These are phyloP conservation scores for Elaphurus davidianus DNA, from an alignment of 2,113 vertebrate species.

Conservation along the genomic window DNA sequence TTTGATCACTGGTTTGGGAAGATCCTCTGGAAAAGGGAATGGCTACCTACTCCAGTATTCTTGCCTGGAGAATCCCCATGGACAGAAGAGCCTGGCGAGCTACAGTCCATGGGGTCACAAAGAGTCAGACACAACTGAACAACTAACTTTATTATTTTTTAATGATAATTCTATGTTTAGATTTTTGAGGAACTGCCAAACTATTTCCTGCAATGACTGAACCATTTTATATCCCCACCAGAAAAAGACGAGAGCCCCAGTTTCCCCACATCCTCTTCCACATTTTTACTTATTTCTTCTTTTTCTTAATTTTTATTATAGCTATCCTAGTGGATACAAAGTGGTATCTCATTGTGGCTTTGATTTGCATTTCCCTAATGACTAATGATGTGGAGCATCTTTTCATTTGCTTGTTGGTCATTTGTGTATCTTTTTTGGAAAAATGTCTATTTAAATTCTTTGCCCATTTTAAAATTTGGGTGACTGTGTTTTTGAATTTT, in stretches of 20 bases:
- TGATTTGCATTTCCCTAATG: not conserved
- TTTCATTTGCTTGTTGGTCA: not conserved
- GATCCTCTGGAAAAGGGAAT: not conserved
- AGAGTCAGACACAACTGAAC: not conserved
- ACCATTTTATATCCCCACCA: not conserved
- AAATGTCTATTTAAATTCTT: not conserved
- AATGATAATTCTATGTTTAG: not conserved
- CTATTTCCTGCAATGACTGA: not conserved
- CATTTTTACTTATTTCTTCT: not conserved
- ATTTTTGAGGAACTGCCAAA: not conserved
- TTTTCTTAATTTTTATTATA: not conserved
- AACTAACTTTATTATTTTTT: not conserved
- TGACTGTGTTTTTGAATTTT: not conserved
- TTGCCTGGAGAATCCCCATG: not conserved
- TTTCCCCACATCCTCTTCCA: not conserved
- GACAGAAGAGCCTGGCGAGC: rapidly evolving
- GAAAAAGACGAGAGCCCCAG: not conserved
- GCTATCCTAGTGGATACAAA: not conserved
- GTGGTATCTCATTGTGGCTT: not conserved
- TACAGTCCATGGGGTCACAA: not conserved
- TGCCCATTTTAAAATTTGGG: not conserved
- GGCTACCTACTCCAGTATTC: not conserved
- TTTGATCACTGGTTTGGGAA: not conserved
- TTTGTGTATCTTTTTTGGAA: not conserved
- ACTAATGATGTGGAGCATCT: not conserved